These are phyloP conservation scores for Amblyopsis hoosieri DNA, from an alignment of 2,797 vertebrate genomes.

Conservation along the genomic window DNA sequence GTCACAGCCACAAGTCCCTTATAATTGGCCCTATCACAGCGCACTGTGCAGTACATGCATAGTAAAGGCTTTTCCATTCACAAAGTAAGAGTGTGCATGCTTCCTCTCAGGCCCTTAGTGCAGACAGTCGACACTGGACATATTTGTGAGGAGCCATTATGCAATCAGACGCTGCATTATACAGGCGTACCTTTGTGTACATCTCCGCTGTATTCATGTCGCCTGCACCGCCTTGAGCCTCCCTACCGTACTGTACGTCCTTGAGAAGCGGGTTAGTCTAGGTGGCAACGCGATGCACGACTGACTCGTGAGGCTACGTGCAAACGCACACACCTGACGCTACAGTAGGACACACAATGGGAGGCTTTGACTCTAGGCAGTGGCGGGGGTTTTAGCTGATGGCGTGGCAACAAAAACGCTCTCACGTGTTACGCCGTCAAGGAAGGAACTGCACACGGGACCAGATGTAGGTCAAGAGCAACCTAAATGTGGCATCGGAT, in stretches of 20 bases:
- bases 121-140: slow-evolving; percentile 39
- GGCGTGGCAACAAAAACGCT: slow-evolving; percentile 18
- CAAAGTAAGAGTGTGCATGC: slow-evolving; percentile 1
- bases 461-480: too few relatives aligned
- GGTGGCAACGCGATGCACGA: slow-evolving; percentile 28
- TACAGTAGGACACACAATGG: slow-evolving; percentile 41
- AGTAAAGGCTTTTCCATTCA: slow-evolving; percentile 19
- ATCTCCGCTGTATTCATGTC: slow-evolving; percentile 51
- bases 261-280: slow-evolving; percentile 27
- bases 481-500: too few relatives aligned
- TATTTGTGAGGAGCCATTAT: slow-evolving; percentile 39
- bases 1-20: too few relatives aligned
- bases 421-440: background rate
- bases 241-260: background rate
- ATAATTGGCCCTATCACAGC: too few relatives aligned
- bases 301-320: slow-evolving; percentile 2
- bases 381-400: slow-evolving; percentile 32
- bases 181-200: slow-evolving; percentile 66
- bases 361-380: slow-evolving; percentile 32
- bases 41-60: background rate
- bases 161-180: slow-evolving; percentile 48
- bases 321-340: too few relatives aligned
- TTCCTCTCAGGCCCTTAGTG: slow-evolving; percentile 4
- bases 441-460: too few relatives aligned
- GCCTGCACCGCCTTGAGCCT: slow-evolving; percentile 34